A percentile compares a stretch with the other conserved stretches of the same genome.
phyloP scores from a whole-genome alignment of 2,888 invertebrate genomes.

The Cryptops parisi region DNA sequence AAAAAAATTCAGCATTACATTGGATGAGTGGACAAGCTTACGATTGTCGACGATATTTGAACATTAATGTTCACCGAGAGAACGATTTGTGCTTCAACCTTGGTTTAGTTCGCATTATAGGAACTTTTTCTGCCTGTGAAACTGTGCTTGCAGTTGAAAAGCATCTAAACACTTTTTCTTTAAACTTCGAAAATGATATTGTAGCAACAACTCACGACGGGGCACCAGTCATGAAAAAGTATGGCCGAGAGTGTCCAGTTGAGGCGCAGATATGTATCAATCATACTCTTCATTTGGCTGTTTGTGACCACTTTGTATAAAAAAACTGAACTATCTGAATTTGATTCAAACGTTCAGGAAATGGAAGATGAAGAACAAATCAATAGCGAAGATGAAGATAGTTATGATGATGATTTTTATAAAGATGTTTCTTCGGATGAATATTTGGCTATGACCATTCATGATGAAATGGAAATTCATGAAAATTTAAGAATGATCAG shows the following conservation, averaged over 20 bases:
- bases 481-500: too few species aligned
- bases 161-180: not conserved
- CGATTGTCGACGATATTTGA: not conserved
- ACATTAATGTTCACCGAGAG: not conserved
- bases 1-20: not conserved
- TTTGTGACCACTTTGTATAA: too few species aligned
- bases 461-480: too few species aligned
- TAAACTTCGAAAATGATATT: not conserved
- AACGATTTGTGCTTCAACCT: not conserved
- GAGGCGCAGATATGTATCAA: not conserved
- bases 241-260: not conserved
- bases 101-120: not conserved
- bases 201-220: not conserved
- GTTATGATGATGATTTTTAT: too few species aligned
- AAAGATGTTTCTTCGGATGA: too few species aligned
- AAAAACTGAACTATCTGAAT: too few species aligned
- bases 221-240: not conserved
- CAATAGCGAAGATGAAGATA: too few species aligned
- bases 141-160: not conserved
- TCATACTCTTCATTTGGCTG: not conserved
- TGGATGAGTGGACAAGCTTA: not conserved
- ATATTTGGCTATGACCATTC: too few species aligned
- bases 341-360: too few species aligned
- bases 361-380: too few species aligned
- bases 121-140: not conserved